A percentile compares a stretch with the other conserved stretches of the same genome.
Evolutionary conservation across 2,797 vertebrate genomes (phyloP).

Genomic region (Sarcophilus harrisii): DNA sequence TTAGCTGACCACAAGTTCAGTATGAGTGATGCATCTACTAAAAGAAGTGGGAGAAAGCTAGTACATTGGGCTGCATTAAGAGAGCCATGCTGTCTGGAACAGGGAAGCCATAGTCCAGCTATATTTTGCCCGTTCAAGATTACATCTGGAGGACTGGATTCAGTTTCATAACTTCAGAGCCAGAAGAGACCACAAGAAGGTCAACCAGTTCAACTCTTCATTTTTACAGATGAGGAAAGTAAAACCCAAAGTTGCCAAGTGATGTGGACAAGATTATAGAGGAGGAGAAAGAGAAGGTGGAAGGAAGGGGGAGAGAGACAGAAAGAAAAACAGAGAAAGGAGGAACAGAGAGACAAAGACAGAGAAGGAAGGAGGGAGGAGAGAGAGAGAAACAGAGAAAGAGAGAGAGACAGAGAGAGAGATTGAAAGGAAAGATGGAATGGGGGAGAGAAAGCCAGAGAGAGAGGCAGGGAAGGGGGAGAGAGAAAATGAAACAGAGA

Average conservation of each 20-base stretch:
- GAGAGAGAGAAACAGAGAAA: neutral
- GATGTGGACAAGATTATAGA: neutral
- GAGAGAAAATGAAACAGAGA: too few relatives aligned
- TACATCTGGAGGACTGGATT: neutral
- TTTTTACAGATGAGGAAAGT: neutral
- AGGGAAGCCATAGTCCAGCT: accelerated
- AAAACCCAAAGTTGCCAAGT: neutral
- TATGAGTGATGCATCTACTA: neutral
- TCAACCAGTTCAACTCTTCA: neutral
- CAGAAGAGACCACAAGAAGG: neutral
- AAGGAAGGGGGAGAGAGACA: neutral
- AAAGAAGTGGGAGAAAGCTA: neutral
- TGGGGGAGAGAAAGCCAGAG: too few relatives aligned
- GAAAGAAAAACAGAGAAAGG: neutral
- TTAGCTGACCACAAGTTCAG: neutral
- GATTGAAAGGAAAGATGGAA: too few relatives aligned
- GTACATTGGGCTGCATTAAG: neutral
- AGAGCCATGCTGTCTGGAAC: neutral
- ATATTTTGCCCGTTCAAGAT: neutral
- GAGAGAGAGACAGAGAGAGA: neutral
- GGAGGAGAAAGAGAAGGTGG: neutral
- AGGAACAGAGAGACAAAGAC: neutral
- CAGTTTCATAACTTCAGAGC: neutral
- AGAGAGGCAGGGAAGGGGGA: too few relatives aligned
- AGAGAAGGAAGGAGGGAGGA: neutral